Evolutionary conservation across 2,797 vertebrate genomes (phyloP).

Genomic region (Gambelia wislizenii): DNA sequence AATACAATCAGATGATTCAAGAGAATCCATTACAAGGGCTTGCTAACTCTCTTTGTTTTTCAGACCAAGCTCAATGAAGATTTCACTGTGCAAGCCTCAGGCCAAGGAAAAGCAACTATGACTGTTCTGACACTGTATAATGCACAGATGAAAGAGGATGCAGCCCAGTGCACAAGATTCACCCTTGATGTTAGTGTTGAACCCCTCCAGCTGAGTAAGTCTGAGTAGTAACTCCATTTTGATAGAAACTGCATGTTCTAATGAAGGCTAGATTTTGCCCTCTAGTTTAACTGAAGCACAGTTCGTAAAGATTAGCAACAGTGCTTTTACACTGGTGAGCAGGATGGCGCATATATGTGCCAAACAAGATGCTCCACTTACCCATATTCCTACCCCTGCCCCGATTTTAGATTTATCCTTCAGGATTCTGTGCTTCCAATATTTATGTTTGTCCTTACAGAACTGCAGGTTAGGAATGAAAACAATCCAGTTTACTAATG

Average conservation of each 20-base stretch:
- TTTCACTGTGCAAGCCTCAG: slow-evolving; percentile 76
- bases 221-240: no score
- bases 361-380: neutral
- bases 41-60: neutral
- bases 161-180: slow-evolving; percentile 80
- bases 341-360: neutral
- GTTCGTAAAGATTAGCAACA: neutral
- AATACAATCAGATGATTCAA: neutral
- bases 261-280: neutral
- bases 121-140: slow-evolving; percentile 88
- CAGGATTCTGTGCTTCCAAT: neutral
- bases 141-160: slow-evolving; percentile 75
- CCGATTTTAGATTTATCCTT: neutral
- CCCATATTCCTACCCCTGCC: no score
- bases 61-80: slow-evolving; percentile 77
- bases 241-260: neutral
- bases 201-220: slow-evolving; percentile 32
- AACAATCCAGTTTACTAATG: no score
- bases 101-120: slow-evolving; percentile 79
- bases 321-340: neutral
- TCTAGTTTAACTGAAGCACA: neutral
- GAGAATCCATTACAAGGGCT: neutral
- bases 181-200: slow-evolving; percentile 77
- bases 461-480: neutral
- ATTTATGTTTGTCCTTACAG: neutral